Evolutionary conservation across 2,113 vertebrate genomes (phyloP).

Genomic region (Cinclus cinclus): DNA sequence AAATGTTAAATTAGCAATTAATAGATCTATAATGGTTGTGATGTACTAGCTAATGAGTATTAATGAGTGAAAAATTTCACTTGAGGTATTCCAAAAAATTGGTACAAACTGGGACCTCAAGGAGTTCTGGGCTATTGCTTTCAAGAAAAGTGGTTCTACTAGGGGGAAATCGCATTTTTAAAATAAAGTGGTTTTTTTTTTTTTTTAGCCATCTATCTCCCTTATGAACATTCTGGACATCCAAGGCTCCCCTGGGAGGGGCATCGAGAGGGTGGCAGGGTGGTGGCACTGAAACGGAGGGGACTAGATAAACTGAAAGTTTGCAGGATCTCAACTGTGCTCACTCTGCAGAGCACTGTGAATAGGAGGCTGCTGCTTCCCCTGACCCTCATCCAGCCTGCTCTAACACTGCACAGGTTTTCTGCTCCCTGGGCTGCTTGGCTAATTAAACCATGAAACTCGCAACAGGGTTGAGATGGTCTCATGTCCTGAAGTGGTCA

Average conservation of each 20-base stretch:
- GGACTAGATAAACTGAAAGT: fast-evolving
- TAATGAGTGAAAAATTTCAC: background rate
- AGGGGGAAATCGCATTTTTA: background rate
- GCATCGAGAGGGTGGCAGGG: fast-evolving
- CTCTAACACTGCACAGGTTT: background rate
- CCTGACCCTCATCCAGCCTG: background rate
- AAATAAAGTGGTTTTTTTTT: background rate
- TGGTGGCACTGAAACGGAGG: fast-evolving
- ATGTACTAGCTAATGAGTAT: background rate
- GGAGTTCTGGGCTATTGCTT: background rate
- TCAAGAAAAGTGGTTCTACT: background rate
- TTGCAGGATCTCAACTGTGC: fast-evolving
- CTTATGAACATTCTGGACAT: background rate
- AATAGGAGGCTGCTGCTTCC: background rate
- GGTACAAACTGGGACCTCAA: background rate
- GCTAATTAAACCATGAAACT: background rate
- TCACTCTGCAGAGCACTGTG: fast-evolving
- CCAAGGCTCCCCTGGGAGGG: fast-evolving
- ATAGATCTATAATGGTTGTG: background rate
- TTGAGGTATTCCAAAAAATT: background rate
- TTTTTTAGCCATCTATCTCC: background rate
- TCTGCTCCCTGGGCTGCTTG: background rate
- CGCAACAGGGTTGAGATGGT: background rate
- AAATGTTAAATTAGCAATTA: background rate
- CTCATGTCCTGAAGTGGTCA: background rate